A percentile compares a stretch with the other conserved stretches of the same genome.
Evolutionary conservation across 2,113 vertebrate genomes (phyloP).

Genomic region (Scomber japonicus): DNA sequence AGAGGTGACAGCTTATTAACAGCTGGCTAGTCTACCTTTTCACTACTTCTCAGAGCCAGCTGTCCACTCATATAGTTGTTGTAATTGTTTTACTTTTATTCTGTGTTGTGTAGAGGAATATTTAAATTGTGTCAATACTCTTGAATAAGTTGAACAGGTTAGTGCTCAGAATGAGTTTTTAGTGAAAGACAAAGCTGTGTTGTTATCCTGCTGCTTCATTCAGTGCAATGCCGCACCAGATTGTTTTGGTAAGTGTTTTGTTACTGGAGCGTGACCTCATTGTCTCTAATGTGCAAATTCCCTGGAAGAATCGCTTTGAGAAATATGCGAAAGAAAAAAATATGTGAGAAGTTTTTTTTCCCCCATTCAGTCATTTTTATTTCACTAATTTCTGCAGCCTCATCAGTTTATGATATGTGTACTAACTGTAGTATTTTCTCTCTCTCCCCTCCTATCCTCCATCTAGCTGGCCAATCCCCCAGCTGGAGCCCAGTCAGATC

Average conservation of each 20-base stretch:
- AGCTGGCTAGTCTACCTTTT: slow-evolving; percentile 28
- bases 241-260: slow-evolving; percentile 2
- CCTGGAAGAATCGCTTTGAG: neutral
- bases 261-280: neutral
- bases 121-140: too few relatives aligned
- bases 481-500: slow-evolving; percentile 97
- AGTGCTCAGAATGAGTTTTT: neutral
- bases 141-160: neutral
- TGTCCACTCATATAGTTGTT: neutral
- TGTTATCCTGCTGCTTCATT: neutral
- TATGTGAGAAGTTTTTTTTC: neutral
- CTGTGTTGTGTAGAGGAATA: too few relatives aligned
- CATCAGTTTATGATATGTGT: neutral
- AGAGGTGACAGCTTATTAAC: slow-evolving; percentile 41
- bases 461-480: slow-evolving; percentile 93
- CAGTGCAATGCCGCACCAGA: neutral
- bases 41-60: neutral
- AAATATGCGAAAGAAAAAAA: slow-evolving; percentile 1
- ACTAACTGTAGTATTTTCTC: neutral
- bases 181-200: neutral
- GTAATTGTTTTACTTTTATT: too few relatives aligned
- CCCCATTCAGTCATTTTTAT: neutral
- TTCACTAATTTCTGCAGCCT: neutral
- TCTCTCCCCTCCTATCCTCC: neutral
- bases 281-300: slow-evolving; percentile 6